Evolutionary conservation across 2,113 vertebrate genomes (phyloP).

Genomic region (Deroptyus accipitrinus): DNA sequence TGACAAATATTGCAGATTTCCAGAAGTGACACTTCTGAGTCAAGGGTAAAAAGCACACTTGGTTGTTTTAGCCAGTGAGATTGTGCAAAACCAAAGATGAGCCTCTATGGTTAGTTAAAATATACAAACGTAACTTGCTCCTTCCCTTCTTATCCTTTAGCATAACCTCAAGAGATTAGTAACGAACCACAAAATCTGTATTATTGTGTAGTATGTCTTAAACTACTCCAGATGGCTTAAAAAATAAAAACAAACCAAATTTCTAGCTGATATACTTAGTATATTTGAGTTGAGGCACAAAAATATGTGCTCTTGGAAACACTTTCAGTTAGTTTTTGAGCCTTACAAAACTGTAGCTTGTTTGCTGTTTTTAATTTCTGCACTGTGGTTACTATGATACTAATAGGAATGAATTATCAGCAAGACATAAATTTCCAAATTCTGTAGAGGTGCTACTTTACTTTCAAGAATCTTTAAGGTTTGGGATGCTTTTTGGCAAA

Average conservation of each 20-base stretch:
- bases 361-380: background rate
- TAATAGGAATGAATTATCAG: conserved; percentile 10
- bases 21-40: conserved; percentile 86
- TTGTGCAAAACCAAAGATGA: conserved; percentile 40
- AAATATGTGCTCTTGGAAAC: conserved; percentile 48
- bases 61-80: conserved; percentile 61
- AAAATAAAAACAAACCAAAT: conserved; percentile 47
- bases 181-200: conserved; percentile 26
- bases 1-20: conserved; percentile 91
- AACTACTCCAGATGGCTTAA: conserved; percentile 54
- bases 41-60: conserved; percentile 91
- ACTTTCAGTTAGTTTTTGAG: conserved; percentile 49
- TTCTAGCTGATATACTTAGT: background rate
- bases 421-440: background rate
- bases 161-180: conserved; percentile 29
- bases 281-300: conserved; percentile 50
- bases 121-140: background rate
- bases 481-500: background rate
- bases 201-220: conserved; percentile 26
- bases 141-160: conserved; percentile 1
- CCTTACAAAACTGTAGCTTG: background rate
- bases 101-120: conserved; percentile 21
- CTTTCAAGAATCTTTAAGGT: background rate
- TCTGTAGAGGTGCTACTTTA: background rate
- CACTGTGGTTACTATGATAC: background rate